These are phyloP conservation scores for Caenorhabditis sp. DNA, from an alignment of 2,888 invertebrate species.

Conservation along the genomic window DNA sequence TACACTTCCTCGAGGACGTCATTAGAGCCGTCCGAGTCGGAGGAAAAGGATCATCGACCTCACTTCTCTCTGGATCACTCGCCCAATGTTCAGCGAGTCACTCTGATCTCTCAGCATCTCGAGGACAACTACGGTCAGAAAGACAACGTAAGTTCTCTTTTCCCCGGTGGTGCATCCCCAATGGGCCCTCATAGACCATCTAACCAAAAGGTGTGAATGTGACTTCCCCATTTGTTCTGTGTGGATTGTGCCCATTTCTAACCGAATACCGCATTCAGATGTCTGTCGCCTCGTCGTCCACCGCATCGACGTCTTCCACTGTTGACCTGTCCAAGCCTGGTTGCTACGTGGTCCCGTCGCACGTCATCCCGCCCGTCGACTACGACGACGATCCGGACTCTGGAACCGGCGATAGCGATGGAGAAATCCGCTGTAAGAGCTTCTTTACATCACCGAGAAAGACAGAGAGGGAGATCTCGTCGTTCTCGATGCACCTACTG, in stretches of 20 bases:
- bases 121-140: constrained; percentile 79
- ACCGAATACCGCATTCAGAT: constrained; percentile 69
- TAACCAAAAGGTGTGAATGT: constrained; percentile 58
- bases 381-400: constrained; percentile 81
- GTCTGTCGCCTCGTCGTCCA: constrained; percentile 75
- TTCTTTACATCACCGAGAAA: constrained; percentile 31
- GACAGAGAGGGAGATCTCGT: too few relatives aligned
- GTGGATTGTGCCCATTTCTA: constrained; percentile 40
- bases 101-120: constrained; percentile 81
- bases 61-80: constrained; percentile 68
- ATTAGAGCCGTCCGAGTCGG: constrained; percentile 82
- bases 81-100: constrained; percentile 75
- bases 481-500: constrained; percentile 20
- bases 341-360: constrained; percentile 41
- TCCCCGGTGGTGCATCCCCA: constrained; percentile 23
- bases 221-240: constrained; percentile 45
- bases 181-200: constrained; percentile 15
- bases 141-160: constrained; percentile 68
- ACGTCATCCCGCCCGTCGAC: constrained; percentile 77
- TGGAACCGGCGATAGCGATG: constrained; percentile 80
- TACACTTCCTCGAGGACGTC: constrained; percentile 83
- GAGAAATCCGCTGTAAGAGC: constrained; percentile 70
- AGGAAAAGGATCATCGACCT: constrained; percentile 68
- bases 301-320: constrained; percentile 64
- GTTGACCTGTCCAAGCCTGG: constrained; percentile 49